These are phyloP conservation scores for Phalacrocorax carbo DNA, from an alignment of 2,113 vertebrate species.

Conservation along the genomic window DNA sequence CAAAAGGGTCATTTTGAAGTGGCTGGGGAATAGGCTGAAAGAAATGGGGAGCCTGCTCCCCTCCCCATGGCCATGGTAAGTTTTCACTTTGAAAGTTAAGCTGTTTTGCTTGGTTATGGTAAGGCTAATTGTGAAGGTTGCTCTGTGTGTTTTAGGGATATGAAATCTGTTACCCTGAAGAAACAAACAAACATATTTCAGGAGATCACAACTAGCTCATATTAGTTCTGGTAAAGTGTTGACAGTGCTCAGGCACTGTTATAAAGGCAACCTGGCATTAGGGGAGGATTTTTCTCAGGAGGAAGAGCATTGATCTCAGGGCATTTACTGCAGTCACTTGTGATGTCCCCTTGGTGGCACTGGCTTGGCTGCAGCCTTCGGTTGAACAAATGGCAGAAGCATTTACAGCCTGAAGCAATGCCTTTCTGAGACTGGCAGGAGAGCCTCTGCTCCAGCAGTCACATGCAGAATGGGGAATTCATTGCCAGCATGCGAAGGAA, in stretches of 20 bases:
- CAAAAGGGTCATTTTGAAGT: background rate
- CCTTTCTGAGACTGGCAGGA: background rate
- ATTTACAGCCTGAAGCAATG: background rate
- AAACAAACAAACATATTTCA: background rate
- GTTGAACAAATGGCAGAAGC: background rate
- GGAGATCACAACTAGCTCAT: background rate
- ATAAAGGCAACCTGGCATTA: background rate
- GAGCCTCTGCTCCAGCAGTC: background rate
- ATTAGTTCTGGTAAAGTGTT: background rate
- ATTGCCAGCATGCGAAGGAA: background rate
- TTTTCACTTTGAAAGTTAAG: background rate
- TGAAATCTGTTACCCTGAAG: background rate
- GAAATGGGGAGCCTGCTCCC: background rate
- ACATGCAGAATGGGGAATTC: background rate
- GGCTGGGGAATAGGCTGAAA: background rate
- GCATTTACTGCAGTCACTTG: background rate
- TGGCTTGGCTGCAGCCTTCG: background rate
- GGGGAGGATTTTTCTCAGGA: background rate
- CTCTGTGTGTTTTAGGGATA: background rate
- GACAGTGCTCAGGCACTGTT: background rate
- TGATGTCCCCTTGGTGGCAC: rapidly evolving
- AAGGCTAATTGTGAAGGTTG: background rate
- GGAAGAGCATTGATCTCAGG: background rate
- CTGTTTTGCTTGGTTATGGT: background rate
- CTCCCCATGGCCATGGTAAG: rapidly evolving